phyloP scores from a whole-genome alignment of 2,113 vertebrate species.

The Cottus gobio region DNA sequence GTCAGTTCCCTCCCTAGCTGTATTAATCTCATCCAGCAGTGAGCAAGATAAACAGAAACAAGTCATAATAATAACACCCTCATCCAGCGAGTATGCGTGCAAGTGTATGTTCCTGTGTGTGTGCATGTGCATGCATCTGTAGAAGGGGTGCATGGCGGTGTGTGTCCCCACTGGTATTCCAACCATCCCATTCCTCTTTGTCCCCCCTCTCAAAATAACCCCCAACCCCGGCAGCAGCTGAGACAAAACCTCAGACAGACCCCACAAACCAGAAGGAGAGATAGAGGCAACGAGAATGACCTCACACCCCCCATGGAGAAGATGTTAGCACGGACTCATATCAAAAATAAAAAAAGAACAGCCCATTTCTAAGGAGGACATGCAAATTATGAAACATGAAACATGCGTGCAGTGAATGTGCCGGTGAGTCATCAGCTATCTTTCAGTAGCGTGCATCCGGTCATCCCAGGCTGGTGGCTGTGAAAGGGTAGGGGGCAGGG shows the following conservation, averaged over 20 bases:
- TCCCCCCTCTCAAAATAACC: constrained; percentile 75
- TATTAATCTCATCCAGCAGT: neutral
- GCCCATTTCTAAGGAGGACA: neutral
- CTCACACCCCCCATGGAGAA: neutral
- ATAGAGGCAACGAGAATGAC: neutral
- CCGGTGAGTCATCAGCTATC: constrained; percentile 15
- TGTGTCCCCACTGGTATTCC: constrained; percentile 51
- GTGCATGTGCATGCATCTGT: neutral
- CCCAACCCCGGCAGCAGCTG: constrained; percentile 53
- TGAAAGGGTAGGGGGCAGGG: neutral
- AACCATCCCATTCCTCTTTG: constrained; percentile 70
- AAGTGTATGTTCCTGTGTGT: neutral
- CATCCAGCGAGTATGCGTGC: neutral
- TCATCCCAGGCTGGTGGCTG: neutral
- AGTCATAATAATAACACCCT: neutral
- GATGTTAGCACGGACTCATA: constrained; percentile 1
- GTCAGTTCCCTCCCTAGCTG: neutral
- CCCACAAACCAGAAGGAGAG: neutral
- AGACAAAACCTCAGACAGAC: constrained; percentile 48
- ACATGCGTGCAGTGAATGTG: neutral
- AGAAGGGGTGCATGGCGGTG: neutral
- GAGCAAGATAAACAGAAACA: neutral
- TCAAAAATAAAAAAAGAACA: neutral
- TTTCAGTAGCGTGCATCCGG: neutral
- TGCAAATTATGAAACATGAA: neutral